Evolutionary conservation across 2,888 invertebrate genomes (phyloP).

Genomic region (Exephanes ischioxanthus): DNA sequence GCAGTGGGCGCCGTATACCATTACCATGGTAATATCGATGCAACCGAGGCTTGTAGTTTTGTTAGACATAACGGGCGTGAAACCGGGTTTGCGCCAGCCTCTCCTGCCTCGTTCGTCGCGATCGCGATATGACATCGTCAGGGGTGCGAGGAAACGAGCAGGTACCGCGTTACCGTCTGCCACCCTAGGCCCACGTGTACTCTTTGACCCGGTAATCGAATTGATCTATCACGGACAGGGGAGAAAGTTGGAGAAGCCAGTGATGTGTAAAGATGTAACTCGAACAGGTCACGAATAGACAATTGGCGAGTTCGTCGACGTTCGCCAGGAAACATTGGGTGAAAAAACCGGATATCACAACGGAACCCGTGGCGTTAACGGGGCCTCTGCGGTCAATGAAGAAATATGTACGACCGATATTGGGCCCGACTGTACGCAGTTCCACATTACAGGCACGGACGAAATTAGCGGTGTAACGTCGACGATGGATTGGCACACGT

Average conservation of each 20-base stretch:
- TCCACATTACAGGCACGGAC: not conserved
- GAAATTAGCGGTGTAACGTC: not conserved
- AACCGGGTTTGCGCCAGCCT: not conserved
- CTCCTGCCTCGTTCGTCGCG: not conserved
- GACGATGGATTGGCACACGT: not conserved
- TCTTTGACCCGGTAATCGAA: constrained; percentile 24
- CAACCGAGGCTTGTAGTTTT: constrained; percentile 24
- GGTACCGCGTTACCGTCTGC: not conserved
- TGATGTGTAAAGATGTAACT: not conserved
- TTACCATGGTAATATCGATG: constrained; percentile 48
- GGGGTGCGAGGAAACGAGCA: constrained; percentile 15
- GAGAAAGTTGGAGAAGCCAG: constrained; percentile 7
- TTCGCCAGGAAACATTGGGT: not conserved
- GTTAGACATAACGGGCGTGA: constrained; percentile 1
- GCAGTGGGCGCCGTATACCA: constrained; percentile 8
- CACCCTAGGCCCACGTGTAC: not conserved
- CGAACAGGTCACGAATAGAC: constrained; percentile 32
- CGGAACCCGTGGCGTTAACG: not conserved
- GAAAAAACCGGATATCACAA: constrained; percentile 7
- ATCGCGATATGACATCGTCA: constrained; percentile 24
- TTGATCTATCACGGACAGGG: constrained; percentile 16
- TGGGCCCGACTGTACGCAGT: not conserved
- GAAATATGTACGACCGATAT: not conserved
- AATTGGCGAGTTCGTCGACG: not conserved
- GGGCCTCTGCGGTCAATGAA: not conserved